These are phyloP conservation scores for Synergus umbraculus DNA, from an alignment of 2,888 invertebrate genomes.

Conservation along the genomic window DNA sequence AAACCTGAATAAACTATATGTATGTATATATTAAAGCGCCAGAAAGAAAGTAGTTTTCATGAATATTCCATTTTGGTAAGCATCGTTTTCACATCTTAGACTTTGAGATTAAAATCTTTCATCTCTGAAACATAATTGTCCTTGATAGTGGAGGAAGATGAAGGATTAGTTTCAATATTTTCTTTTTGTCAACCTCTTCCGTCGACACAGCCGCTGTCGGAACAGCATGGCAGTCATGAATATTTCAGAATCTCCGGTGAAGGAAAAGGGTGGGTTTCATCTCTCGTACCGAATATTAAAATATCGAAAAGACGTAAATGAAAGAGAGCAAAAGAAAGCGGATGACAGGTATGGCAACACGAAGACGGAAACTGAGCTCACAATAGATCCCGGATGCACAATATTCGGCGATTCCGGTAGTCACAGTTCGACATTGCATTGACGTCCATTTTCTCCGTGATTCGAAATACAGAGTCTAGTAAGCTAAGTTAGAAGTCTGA, in stretches of 20 bases:
- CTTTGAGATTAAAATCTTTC: not conserved
- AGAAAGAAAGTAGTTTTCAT: not conserved
- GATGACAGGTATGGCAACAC: not conserved
- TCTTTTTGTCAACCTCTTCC: not conserved
- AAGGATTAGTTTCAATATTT: not conserved
- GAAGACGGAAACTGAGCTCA: not conserved
- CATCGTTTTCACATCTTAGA: not conserved
- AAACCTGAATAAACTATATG: too few species aligned
- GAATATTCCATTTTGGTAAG: not conserved
- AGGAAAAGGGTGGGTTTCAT: not conserved
- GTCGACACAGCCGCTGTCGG: slow-evolving; percentile 19
- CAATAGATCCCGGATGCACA: not conserved
- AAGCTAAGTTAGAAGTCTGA: slow-evolving; percentile 55
- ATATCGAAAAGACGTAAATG: slow-evolving; percentile 4
- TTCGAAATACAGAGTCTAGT: not conserved
- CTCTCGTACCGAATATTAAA: not conserved
- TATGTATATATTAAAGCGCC: too few species aligned
- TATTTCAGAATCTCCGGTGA: slow-evolving; percentile 59
- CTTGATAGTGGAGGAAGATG: slow-evolving; percentile 36
- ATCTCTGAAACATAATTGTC: slow-evolving; percentile 44
- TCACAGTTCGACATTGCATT: not conserved
- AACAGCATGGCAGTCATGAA: slow-evolving; percentile 61
- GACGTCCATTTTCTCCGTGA: not conserved
- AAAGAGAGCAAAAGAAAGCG: not conserved
- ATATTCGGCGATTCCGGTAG: not conserved